Evolutionary conservation across 2,797 vertebrate species (phyloP), one percentile per base, ranked within the genome.

Genomic region (Artibeus lituratus): DNA sequence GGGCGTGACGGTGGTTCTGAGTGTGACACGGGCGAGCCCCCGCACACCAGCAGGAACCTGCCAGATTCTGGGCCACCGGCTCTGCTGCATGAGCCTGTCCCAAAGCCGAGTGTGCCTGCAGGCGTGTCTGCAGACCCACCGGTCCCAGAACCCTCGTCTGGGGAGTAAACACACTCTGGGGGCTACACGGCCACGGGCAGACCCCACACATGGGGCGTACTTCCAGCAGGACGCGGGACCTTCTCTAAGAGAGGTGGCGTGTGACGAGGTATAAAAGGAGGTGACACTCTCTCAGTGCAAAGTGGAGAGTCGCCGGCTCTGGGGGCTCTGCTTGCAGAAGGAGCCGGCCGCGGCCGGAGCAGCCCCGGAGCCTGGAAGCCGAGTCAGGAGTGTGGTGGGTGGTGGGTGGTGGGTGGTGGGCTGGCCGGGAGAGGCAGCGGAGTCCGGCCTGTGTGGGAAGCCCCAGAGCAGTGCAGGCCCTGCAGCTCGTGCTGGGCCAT

Each of bases 401-500:
- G 8, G 42, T 22, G 7, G 7, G 10, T 0, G 10, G 42, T 22
- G 7, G 7, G 10, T 8, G 21, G 14, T 11, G 12, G 24, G 24
- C 7, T 5, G 5, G 47, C 0, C 0, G 39, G 47, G 7, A n/a
- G 5, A 2, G 1, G 24, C 39, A 59, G 29, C 22, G 0, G 55
- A 26, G 22, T 10, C 29, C 0, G 0, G 4, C 21, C 0, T 9
- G 3, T 0, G 0, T 4, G 7, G 0, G 49, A 2, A 32, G 10
- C 11, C 18, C 10, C 44, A 10, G 0, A 0, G 0, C 3, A 1
- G 37, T 37, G 78, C 10, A 10, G 6, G 15, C 11, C 22, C 22
- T 1, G 24, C 0, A 1, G 2, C 37, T 73, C 24, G 0, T 0
- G 0, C 3, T 19, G 19, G 10, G 7, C n/a, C 0, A 1, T 11